These are phyloP conservation scores for Notamacropus eugenii DNA, from an alignment of 2,797 vertebrate genomes.

Conservation along the genomic window DNA sequence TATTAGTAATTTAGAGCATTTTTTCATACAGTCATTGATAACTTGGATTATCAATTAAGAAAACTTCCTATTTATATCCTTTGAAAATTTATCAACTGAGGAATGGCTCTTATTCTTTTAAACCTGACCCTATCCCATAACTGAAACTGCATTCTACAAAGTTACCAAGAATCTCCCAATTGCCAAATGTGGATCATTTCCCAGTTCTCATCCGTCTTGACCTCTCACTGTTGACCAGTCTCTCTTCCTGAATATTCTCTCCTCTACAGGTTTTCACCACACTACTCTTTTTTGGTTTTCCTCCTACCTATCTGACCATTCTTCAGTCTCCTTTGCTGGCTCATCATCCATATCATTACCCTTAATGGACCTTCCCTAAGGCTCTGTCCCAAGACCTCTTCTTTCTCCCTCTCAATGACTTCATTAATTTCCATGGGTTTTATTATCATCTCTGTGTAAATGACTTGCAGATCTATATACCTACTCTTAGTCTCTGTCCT, in stretches of 20 bases:
- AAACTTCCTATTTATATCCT: neutral
- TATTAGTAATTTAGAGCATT: neutral
- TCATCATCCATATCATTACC: neutral
- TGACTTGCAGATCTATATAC: neutral
- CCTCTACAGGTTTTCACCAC: neutral
- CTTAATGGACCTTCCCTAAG: neutral
- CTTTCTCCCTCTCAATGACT: neutral
- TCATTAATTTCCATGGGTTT: neutral
- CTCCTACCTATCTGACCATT: neutral
- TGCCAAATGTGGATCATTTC: neutral
- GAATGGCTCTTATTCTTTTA: neutral
- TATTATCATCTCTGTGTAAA: neutral
- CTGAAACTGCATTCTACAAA: neutral
- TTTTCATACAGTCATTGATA: neutral
- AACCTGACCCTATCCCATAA: neutral
- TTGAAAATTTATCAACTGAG: neutral
- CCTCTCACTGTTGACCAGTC: neutral
- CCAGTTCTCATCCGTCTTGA: neutral
- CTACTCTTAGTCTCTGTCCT: neutral
- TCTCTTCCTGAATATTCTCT: neutral
- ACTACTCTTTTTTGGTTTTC: neutral
- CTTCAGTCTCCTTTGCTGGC: neutral
- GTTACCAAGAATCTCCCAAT: neutral
- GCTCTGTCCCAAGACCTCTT: neutral
- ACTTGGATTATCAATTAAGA: neutral